Percentiles rank a stretch among this genome's conserved stretches.
phyloP scores from a whole-genome alignment of 2,888 invertebrate genomes.

The Cataglyphis albicans region DNA sequence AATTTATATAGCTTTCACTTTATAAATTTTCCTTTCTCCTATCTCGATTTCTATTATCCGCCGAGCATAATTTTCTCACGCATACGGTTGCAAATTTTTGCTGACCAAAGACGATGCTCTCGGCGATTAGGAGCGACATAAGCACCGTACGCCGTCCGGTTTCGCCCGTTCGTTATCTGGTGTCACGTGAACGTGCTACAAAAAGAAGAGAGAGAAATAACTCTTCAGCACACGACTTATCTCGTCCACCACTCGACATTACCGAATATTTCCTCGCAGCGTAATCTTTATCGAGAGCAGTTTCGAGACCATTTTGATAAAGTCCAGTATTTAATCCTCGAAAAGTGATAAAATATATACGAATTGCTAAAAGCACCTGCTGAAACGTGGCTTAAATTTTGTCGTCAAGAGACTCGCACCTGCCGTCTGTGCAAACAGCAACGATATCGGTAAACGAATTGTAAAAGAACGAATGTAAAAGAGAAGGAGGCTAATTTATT shows the following conservation, averaged over 20 bases:
- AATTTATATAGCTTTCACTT: constrained; percentile 24
- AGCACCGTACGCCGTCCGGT: constrained; percentile 35
- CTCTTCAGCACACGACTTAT: constrained; percentile 30
- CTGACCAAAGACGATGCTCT: constrained; percentile 23
- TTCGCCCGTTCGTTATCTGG: constrained; percentile 31
- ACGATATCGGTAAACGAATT: constrained; percentile 16
- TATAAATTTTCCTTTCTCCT: constrained; percentile 22
- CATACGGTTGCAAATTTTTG: constrained; percentile 21
- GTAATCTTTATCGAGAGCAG: constrained; percentile 7
- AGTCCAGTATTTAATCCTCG: neutral
- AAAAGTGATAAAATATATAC: constrained; percentile 3
- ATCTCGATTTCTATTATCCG: neutral
- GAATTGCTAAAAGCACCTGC: constrained; percentile 62
- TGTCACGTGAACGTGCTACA: constrained; percentile 28
- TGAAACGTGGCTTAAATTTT: constrained; percentile 65
- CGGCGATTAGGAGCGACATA: constrained; percentile 39
- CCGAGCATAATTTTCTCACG: constrained; percentile 33
- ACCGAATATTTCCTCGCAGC: constrained; percentile 28
- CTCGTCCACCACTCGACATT: constrained; percentile 35
- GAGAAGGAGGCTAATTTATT: neutral
- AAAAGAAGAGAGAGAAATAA: constrained; percentile 35
- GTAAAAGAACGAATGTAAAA: neutral
- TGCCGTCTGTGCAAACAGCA: constrained; percentile 45
- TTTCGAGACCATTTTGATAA: constrained; percentile 20
- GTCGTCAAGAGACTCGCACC: constrained; percentile 61